Percentiles rank a stretch among this genome's conserved stretches.
Conservation (phyloP, 2,797 vertebrate species). For the Dendrocincla fuliginosa region DNA sequence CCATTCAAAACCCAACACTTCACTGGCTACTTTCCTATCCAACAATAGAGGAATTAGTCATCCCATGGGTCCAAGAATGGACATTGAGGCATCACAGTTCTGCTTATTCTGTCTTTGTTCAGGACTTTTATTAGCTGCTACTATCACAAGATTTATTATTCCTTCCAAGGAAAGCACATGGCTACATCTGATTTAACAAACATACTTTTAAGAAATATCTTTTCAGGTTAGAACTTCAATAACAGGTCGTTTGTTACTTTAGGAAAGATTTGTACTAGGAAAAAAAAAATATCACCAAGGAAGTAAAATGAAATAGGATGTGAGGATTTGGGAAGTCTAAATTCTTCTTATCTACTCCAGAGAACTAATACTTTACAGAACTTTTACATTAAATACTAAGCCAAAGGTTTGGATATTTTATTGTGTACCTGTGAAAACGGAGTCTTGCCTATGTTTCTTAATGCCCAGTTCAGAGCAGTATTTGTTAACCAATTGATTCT, state of each 20-base stretch:
- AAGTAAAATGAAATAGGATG: not conserved
- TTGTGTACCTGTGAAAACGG: not conserved
- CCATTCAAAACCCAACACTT: not conserved
- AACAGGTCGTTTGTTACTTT: not conserved
- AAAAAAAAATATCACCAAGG: not conserved
- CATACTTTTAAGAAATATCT: not conserved
- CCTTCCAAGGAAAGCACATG: not conserved
- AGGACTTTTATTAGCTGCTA: not conserved
- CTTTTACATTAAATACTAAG: not conserved
- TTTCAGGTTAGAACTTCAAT: not conserved
- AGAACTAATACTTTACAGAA: not conserved
- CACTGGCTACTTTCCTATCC: not conserved
- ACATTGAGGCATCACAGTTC: not conserved
- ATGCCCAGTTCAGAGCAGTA: not conserved
- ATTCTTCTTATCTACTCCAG: not conserved
- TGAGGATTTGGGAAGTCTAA: not conserved
- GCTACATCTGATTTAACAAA: not conserved
- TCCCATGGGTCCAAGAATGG: not conserved
- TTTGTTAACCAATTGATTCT: not conserved
- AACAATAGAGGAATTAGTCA: not conserved
- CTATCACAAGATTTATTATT: not conserved
- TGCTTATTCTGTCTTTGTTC: not conserved
- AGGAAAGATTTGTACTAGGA: not conserved
- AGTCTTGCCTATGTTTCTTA: not conserved
- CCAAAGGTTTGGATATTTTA: not conserved